phyloP scores from a whole-genome alignment of 2,797 vertebrate genomes.

The Serranus cabrilla region DNA sequence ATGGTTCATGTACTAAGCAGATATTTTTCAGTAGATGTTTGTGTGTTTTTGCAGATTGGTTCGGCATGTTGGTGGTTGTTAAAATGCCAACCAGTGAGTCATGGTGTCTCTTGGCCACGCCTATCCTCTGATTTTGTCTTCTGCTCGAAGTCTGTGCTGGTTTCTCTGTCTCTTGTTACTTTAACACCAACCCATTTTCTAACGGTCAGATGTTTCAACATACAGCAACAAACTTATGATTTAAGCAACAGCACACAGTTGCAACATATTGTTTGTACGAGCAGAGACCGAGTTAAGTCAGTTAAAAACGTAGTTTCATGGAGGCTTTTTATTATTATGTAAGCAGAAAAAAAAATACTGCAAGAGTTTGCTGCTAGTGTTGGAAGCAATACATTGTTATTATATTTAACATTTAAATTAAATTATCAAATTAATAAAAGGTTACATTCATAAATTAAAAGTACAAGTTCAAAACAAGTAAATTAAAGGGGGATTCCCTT shows the following conservation, averaged over 20 bases:
- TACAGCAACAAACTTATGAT: neutral
- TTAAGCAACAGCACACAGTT: neutral
- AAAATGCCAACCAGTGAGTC: conserved; percentile 35
- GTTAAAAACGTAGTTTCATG: too few relatives aligned
- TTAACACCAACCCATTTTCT: neutral
- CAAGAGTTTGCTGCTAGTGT: too few relatives aligned
- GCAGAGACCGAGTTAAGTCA: too few relatives aligned
- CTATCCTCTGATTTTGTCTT: neutral
- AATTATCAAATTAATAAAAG: too few relatives aligned
- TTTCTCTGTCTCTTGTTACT: neutral
- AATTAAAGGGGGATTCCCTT: too few relatives aligned
- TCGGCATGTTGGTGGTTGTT: neutral
- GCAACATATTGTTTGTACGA: neutral
- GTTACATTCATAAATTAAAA: too few relatives aligned
- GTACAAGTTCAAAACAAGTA: too few relatives aligned
- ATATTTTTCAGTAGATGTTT: neutral
- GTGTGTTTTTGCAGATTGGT: neutral
- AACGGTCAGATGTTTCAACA: neutral
- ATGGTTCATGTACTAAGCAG: neutral
- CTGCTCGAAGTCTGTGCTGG: neutral
- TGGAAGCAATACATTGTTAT: too few relatives aligned
- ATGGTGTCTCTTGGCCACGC: neutral
- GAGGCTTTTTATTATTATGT: too few relatives aligned
- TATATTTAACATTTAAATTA: too few relatives aligned
- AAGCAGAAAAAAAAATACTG: too few relatives aligned